Evolutionary conservation across 2,888 invertebrate species (phyloP).

Genomic region (Hedya salicella): DNA sequence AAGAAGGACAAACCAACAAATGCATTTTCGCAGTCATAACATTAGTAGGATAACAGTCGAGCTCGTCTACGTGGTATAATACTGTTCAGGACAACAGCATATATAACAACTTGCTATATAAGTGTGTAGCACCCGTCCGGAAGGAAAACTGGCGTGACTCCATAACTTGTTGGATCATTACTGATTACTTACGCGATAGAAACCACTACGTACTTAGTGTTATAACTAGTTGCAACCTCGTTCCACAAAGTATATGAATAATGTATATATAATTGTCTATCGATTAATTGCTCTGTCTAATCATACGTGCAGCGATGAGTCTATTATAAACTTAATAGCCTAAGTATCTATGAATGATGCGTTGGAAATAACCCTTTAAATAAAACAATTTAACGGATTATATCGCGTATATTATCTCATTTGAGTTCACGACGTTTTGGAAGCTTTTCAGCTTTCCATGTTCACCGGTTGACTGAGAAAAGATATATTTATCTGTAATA

Average conservation of each 20-base stretch:
- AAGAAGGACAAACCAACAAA: too few species aligned
- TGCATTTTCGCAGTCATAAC: too few species aligned
- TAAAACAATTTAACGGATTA: too few species aligned
- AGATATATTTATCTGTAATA: too few species aligned
- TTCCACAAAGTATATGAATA: conserved; percentile 7
- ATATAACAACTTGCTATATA: conserved; percentile 33
- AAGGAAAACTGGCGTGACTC: conserved; percentile 29
- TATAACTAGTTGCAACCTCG: conserved; percentile 15
- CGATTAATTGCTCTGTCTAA: neutral
- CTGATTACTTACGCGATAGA: conserved; percentile 14
- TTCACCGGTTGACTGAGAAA: too few species aligned
- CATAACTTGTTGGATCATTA: conserved; percentile 36
- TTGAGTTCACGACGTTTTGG: too few species aligned
- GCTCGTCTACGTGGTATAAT: too few species aligned
- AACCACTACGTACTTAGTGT: conserved; percentile 4
- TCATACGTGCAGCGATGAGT: conserved; percentile 9
- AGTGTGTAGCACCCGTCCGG: conserved; percentile 26
- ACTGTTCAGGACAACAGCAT: conserved; percentile 1
- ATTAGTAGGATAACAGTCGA: too few species aligned
- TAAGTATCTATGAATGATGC: neutral
- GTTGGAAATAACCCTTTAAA: neutral
- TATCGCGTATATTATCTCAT: too few species aligned
- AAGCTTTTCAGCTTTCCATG: too few species aligned
- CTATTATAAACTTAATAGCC: conserved; percentile 16
- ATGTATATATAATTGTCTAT: conserved; percentile 18